Evolutionary conservation across 2,113 vertebrate species (phyloP), one percentile per base, ranked within the genome.

Genomic region (Heterochromis multidens): DNA sequence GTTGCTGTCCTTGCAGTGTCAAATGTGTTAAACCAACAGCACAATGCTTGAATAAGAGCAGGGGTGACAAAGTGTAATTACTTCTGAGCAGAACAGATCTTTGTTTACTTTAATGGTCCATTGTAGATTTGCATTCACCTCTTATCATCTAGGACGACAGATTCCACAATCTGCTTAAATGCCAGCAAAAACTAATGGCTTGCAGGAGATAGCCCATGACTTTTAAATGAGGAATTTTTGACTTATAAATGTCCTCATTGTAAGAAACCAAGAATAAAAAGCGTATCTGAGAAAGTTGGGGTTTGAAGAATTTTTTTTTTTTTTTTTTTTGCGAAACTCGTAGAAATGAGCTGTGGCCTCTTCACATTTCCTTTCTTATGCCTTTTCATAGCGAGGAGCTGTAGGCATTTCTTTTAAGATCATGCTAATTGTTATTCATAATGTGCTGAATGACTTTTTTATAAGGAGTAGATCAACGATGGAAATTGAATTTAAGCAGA

Each of bases 101-200:
- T 82, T 89, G 83, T 89, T 89, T 87, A 70, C 62, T 67, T 82
- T 76, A 60, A 74, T 57, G 46, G 59, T 57, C 3, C 54, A 40
- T 40, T 80, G 80, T 37, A 72, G 63, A 84, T 65, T 77, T 37
- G 62, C 37, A 78, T 87, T 86, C 14, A 13, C 12, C 85, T 76
- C 70, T 90, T 89, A 88, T 91, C 88, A 16, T 72, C 70, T 63
- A 40, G 61, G 67, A 76, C 72, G 56, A 43, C 83, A 54, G 65
- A 77, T 74, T 90, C 40, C 12, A 27, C 54, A 77, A 67, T 86
- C 67, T 83, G 61, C 86, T 88, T 81, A 87, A 91, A 88, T 86
- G 78, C 57, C 81, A 80, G 70, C 79, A 81, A 56, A 82, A 87
- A 78, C 77, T 31, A 89, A 83, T 82, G 67, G 78, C n/a, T 76